These are phyloP conservation scores for Leptoteleia sp. DNA, from an alignment of 1,140 invertebrate genomes.

Conservation along the genomic window DNA sequence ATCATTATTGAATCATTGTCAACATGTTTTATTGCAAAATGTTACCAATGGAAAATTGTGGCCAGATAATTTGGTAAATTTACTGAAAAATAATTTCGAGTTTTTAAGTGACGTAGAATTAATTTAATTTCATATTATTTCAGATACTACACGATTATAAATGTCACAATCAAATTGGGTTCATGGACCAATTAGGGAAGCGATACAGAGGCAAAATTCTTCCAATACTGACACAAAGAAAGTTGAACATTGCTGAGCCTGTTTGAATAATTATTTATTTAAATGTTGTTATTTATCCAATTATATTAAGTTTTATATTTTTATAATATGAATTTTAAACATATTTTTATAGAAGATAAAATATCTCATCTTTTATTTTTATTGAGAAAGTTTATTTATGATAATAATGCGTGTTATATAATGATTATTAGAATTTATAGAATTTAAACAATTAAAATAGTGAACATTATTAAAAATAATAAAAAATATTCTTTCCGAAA, in stretches of 20 bases:
- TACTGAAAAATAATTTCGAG: background rate
- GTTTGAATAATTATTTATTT: too few species aligned
- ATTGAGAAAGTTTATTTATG: too few species aligned
- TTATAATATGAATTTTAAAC: too few species aligned
- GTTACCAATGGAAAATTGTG: constrained; percentile 64
- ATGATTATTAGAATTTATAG: too few species aligned
- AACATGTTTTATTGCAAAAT: too few species aligned
- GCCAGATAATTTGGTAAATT: constrained; percentile 76
- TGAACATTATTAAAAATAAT: too few species aligned
- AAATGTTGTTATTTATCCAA: background rate
- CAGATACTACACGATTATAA: constrained; percentile 74
- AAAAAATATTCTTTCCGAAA: too few species aligned
- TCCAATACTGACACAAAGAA: constrained; percentile 70
- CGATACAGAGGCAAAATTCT: constrained; percentile 76
- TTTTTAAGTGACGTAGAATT: background rate
- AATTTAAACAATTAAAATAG: too few species aligned
- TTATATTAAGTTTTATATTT: background rate
- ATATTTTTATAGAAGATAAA: too few species aligned
- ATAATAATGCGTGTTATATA: too few species aligned
- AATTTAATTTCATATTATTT: constrained; percentile 11
- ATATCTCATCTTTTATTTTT: too few species aligned
- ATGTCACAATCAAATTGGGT: constrained; percentile 73
- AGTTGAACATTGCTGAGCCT: constrained; percentile 64
- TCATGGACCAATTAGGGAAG: constrained; percentile 78
- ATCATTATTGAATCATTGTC: too few species aligned